Conservation (phyloP, 2,113 vertebrate genomes). For the Procavia capensis region DNA sequence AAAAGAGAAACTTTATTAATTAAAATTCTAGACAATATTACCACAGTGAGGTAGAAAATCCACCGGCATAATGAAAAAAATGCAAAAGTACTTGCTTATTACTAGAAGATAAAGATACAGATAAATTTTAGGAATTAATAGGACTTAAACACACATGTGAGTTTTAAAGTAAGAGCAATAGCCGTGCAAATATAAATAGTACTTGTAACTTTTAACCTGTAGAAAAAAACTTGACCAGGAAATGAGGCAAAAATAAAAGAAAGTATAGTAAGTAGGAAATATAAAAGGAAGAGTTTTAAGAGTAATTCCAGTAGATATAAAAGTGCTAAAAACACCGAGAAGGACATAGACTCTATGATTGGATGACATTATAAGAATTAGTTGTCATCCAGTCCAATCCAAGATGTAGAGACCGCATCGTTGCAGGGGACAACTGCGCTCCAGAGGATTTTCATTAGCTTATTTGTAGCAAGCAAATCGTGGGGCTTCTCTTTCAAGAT, state of each 20-base stretch:
- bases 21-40: not conserved
- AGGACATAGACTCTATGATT: not conserved
- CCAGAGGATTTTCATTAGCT: not conserved
- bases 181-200: not conserved
- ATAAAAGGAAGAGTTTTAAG: not conserved
- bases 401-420: not conserved
- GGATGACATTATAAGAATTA: not conserved
- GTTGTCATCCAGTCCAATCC: not conserved
- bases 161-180: slow-evolving; percentile 5
- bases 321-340: not conserved
- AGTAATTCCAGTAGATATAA: not conserved
- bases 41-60: not conserved
- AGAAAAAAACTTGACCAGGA: not conserved
- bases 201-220: not conserved
- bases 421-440: not conserved
- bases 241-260: not conserved
- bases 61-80: not conserved
- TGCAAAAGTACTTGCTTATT: not conserved
- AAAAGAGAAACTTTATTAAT: not conserved
- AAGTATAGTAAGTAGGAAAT: not conserved
- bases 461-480: not conserved
- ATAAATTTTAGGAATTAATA: not conserved
- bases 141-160: not conserved
- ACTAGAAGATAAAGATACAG: not conserved
- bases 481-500: not conserved